A percentile compares a stretch with the other conserved stretches of the same genome.
phyloP scores from a whole-genome alignment of 2,113 vertebrate genomes.

The Neodontobutis hainanensis region DNA sequence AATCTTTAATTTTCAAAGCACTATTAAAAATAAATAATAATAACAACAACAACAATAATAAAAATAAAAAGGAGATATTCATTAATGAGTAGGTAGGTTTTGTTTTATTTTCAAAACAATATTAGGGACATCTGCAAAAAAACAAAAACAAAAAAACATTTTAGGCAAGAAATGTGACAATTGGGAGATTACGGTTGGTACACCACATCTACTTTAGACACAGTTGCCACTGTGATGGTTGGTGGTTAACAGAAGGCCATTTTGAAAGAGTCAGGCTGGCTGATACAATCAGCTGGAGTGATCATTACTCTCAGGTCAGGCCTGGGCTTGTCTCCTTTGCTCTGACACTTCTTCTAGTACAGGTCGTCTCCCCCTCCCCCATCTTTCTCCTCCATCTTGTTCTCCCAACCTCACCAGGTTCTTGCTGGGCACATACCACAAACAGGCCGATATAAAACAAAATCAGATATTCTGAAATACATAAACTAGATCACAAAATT shows the following conservation, averaged over 20 bases:
- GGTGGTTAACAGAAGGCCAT: neutral
- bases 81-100: too few relatives aligned
- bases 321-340: conserved; percentile 69
- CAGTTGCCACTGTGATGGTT: too few relatives aligned
- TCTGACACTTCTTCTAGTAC: conserved; percentile 68
- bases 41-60: too few relatives aligned
- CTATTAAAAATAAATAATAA: too few relatives aligned
- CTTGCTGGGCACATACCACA: conserved; percentile 37
- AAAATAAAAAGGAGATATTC: too few relatives aligned
- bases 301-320: conserved; percentile 67
- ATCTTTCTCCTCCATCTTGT: conserved; percentile 26
- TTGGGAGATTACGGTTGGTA: conserved; percentile 6
- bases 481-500: conserved; percentile 47
- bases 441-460: conserved; percentile 39
- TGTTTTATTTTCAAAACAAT: too few relatives aligned
- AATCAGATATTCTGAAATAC: conserved; percentile 47
- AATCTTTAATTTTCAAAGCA: too few relatives aligned
- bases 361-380: conserved; percentile 63
- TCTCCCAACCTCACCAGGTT: conserved; percentile 45
- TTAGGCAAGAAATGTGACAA: neutral
- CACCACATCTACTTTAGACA: conserved; percentile 19
- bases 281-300: conserved; percentile 73
- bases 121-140: neutral
- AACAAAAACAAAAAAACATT: too few relatives aligned
- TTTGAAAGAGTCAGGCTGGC: conserved; percentile 37